These are phyloP conservation scores for Crenichthys baileyi DNA, from an alignment of 2,797 vertebrate genomes.

Conservation along the genomic window DNA sequence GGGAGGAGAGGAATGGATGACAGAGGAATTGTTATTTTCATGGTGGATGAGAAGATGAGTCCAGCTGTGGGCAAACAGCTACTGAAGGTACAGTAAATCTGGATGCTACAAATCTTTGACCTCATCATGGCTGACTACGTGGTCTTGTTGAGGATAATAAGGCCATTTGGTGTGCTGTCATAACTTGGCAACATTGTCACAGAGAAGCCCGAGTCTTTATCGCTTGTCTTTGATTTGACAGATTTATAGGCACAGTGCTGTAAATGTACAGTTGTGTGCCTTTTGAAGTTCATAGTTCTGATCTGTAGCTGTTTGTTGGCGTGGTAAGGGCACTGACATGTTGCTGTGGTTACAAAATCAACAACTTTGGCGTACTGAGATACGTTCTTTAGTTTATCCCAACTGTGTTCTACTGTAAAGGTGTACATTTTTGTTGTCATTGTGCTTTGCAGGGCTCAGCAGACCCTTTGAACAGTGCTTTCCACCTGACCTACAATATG, in stretches of 20 bases:
- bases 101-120: not conserved
- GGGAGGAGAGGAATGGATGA: constrained; percentile 99
- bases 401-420: not conserved
- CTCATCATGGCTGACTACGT: not conserved
- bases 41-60: constrained; percentile 99
- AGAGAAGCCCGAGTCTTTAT: constrained; percentile 11
- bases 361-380: constrained; percentile 1
- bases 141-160: not conserved
- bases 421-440: not conserved
- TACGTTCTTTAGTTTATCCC: not conserved
- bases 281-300: constrained; percentile 27
- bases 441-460: constrained; percentile 86
- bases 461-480: constrained; percentile 95
- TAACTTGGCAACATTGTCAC: constrained; percentile 21
- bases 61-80: constrained; percentile 95
- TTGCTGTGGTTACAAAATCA: constrained; percentile 27
- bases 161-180: constrained; percentile 9
- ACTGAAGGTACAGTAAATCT: constrained; percentile 86
- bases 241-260: constrained; percentile 19
- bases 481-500: constrained; percentile 98
- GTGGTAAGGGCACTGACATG: constrained; percentile 20
- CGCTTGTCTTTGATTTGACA: constrained; percentile 33
- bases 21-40: constrained; percentile 97
- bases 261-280: constrained; percentile 22
- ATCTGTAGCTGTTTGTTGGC: constrained; percentile 27